Conservation (phyloP, 2,797 vertebrate genomes). For the Myotis pilosus region DNA sequence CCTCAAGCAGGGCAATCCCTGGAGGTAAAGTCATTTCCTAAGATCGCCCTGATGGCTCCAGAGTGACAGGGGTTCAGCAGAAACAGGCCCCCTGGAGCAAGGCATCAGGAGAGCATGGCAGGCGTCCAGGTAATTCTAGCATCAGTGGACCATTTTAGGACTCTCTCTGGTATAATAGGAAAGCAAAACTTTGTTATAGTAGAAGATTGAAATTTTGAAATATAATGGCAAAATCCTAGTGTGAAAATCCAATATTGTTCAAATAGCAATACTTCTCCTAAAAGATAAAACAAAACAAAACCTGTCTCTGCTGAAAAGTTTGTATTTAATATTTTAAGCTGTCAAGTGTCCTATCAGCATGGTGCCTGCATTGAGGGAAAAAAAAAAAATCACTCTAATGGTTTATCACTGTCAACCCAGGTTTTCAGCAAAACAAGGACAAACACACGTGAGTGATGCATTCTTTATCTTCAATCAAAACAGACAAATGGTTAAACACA, state of each 20-base stretch:
- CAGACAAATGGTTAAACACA: neutral
- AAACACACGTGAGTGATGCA: neutral
- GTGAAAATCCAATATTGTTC: slow-evolving; percentile 35
- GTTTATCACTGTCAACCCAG: neutral
- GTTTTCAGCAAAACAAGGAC: slow-evolving; percentile 15
- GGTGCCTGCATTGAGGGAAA: neutral
- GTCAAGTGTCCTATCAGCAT: neutral
- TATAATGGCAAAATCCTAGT: slow-evolving; percentile 29
- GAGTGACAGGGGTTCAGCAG: neutral
- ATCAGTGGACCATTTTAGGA: slow-evolving; percentile 5
- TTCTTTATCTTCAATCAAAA: neutral
- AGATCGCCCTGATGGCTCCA: neutral
- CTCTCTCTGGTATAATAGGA: slow-evolving; percentile 20
- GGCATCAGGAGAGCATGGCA: neutral
- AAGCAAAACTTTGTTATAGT: slow-evolving; percentile 28
- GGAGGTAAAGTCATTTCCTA: slow-evolving; percentile 41
- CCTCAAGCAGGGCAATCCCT: slow-evolving; percentile 8
- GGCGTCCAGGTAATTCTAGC: neutral
- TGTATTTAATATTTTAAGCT: neutral
- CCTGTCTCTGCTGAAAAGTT: slow-evolving; percentile 23
- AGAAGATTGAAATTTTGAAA: slow-evolving; percentile 61
- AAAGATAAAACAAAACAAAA: slow-evolving; percentile 46
- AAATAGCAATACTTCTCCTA: neutral
- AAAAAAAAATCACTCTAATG: neutral
- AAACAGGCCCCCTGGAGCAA: neutral